Percentiles rank a stretch among this genome's conserved stretches.
Evolutionary conservation across 2,888 invertebrate species (phyloP).

Genomic region (Drosophila greeni): DNA sequence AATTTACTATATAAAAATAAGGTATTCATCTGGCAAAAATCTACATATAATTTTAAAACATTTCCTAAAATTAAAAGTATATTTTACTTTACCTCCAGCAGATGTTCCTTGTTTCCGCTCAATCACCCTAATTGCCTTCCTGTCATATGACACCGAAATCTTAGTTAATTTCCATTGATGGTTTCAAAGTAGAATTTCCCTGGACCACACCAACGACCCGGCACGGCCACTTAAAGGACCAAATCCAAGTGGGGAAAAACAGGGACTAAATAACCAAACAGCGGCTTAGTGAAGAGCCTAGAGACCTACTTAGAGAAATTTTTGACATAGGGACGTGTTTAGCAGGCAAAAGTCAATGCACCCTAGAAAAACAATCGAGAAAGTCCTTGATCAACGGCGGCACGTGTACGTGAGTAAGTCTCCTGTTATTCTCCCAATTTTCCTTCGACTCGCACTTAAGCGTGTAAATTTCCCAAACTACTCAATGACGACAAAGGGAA

Average conservation of each 20-base stretch:
- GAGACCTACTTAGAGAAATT: conserved; percentile 55
- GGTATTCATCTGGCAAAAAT: not conserved
- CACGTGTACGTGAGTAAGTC: conserved; percentile 54
- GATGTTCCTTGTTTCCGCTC: conserved; percentile 1
- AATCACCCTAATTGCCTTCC: not conserved
- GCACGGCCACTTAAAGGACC: conserved; percentile 24
- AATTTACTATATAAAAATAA: not conserved
- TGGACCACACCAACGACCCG: conserved; percentile 23
- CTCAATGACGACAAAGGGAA: conserved; percentile 37
- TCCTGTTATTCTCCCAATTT: conserved; percentile 13
- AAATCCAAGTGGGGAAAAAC: conserved; percentile 37
- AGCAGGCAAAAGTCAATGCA: conserved; percentile 65
- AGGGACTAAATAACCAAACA: conserved; percentile 55
- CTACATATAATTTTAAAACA: not conserved
- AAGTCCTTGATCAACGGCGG: conserved; percentile 44
- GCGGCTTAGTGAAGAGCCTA: conserved; percentile 55
- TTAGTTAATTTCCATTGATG: conserved; percentile 11
- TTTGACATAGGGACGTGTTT: conserved; percentile 29
- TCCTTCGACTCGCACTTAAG: conserved; percentile 55
- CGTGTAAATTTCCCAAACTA: conserved; percentile 62
- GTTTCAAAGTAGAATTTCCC: conserved; percentile 3
- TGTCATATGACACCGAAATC: conserved; percentile 17
- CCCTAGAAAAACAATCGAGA: conserved; percentile 38
- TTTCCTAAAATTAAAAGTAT: not conserved
- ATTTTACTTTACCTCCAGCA: not conserved